Evolutionary conservation across 2,797 vertebrate genomes (phyloP), one percentile per base, ranked within the genome.

Genomic region (Diplodus sargus): DNA sequence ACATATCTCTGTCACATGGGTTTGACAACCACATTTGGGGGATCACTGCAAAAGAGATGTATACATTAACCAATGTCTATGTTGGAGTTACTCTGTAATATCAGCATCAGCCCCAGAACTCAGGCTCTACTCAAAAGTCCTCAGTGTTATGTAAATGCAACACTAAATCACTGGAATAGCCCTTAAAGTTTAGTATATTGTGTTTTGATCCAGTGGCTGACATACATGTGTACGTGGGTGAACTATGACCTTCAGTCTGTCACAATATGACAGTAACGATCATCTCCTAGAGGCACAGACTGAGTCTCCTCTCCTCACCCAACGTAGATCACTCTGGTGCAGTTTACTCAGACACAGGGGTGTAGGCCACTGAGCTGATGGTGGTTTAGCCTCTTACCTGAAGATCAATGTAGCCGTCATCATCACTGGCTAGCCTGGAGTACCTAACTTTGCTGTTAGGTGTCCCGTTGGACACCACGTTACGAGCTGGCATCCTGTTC

Each of bases 371-470:
- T 13, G 13, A 20, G 1, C 15, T 28, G 7, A 11, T 15, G 10
- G 34, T 5, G 39, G 2, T 20, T 47, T 16, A 11, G 39, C 39
- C 39, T 30, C 79, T 88, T 80, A 96, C 95, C 97, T 99, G 98
- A 80, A 99, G 91, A 84, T 99, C 98, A 22, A 96, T 99, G 92
- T 99, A 99, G 17, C 97, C 97, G 74, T 99, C 97, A 4, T 99
- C 98, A 3, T 97, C 96, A 82, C 94, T 95, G 30, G 97, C 92
- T 51, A 99, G 92, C 85, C 96, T 96, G 58, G 98, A 99, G 85
- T 99, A 99, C 66, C 96, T 96, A 4, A 98, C 96, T 86, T 96
- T 97, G 89, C 94, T 97, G 71, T 84, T 95, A 17, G 96, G 94
- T 25, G 91, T 85, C 43, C 94, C 96, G 86, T 94, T 84, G 20